Evolutionary conservation across 1,140 invertebrate genomes (phyloP).

Genomic region (Drosophila varians): DNA sequence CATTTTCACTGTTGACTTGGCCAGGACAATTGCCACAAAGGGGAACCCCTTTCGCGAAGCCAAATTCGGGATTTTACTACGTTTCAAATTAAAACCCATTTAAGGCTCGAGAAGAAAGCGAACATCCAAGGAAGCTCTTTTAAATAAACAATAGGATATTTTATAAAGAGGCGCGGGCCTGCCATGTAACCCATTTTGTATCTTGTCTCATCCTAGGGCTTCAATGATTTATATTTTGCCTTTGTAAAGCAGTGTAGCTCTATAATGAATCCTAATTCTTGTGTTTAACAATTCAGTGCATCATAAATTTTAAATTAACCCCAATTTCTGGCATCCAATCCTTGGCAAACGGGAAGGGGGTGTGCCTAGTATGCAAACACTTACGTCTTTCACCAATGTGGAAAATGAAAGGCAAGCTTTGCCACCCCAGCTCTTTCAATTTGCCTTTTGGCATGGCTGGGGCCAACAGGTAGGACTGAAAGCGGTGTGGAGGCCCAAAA

Average conservation of each 20-base stretch:
- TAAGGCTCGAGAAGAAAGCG: constrained; percentile 65
- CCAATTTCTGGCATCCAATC: constrained; percentile 34
- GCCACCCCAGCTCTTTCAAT: constrained; percentile 34
- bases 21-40: constrained; percentile 56
- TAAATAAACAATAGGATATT: constrained; percentile 54
- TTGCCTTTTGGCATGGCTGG: constrained; percentile 19
- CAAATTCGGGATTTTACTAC: constrained; percentile 55
- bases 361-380: constrained; percentile 37
- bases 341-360: constrained; percentile 7
- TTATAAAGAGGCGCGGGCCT: constrained; percentile 1
- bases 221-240: constrained; percentile 36
- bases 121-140: constrained; percentile 33
- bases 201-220: constrained; percentile 19
- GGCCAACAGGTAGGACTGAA: constrained; percentile 22
- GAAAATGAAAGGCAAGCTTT: constrained; percentile 46
- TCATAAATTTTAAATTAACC: constrained; percentile 57
- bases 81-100: constrained; percentile 78
- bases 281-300: constrained; percentile 45
- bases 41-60: constrained; percentile 6
- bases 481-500: constrained; percentile 20
- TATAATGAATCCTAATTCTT: constrained; percentile 52
- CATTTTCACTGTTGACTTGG: constrained; percentile 68
- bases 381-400: constrained; percentile 24
- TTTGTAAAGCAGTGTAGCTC: constrained; percentile 1
- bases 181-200: constrained; percentile 24